phyloP scores from a whole-genome alignment of 2,888 invertebrate species.

The Ormyrus rosae region DNA sequence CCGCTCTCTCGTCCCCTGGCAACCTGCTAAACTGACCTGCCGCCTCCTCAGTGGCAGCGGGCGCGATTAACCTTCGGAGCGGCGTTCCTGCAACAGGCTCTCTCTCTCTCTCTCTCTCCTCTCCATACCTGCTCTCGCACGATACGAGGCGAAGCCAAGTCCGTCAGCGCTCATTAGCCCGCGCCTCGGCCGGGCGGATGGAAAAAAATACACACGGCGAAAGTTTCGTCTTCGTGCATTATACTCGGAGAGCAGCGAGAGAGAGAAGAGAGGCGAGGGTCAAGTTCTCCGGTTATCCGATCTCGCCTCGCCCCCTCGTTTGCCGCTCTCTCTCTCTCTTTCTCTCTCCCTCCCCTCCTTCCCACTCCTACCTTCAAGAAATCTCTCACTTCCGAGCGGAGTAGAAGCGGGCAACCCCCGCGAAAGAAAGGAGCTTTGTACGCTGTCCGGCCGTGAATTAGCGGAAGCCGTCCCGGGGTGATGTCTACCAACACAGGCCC shows the following conservation, averaged over 20 bases:
- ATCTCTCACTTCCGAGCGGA: conserved; percentile 16
- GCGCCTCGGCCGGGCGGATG: not conserved
- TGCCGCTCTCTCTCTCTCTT: too few species aligned
- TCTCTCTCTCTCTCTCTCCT: too few species aligned
- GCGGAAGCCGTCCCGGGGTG: conserved; percentile 44
- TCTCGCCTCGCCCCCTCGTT: not conserved
- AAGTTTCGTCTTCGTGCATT: not conserved
- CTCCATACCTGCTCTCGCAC: too few species aligned
- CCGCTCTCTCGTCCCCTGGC: too few species aligned
- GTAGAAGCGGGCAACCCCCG: not conserved
- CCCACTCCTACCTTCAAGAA: not conserved
- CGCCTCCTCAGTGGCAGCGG: too few species aligned
- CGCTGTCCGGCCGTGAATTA: conserved; percentile 27
- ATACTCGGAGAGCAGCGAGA: not conserved
- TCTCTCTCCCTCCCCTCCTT: conserved; percentile 12
- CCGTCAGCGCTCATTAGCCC: conserved; percentile 14
- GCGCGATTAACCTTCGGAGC: too few species aligned
- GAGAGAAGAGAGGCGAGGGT: not conserved
- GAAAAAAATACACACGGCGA: not conserved
- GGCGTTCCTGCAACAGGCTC: too few species aligned
- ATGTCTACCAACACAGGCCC: not conserved
- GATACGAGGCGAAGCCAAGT: not conserved
- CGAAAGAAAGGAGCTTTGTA: conserved; percentile 8
- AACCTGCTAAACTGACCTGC: too few species aligned
- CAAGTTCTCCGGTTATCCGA: conserved; percentile 25